Percentiles rank a stretch among this genome's conserved stretches.
These are phyloP conservation scores for Mallotus villosus DNA, from an alignment of 2,797 vertebrate species.

Conservation along the genomic window DNA sequence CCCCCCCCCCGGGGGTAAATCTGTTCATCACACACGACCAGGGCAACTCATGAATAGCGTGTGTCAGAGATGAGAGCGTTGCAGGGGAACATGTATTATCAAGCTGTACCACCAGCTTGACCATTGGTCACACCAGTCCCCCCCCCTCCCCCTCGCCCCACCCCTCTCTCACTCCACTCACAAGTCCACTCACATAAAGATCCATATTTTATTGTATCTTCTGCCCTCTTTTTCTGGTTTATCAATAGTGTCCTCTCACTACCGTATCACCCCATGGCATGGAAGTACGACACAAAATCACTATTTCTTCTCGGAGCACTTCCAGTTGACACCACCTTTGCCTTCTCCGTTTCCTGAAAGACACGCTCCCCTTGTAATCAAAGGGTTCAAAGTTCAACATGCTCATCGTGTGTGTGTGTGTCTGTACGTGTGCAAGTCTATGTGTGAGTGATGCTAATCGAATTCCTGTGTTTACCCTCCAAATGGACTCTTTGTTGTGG, in stretches of 20 bases:
- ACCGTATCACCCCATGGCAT: too few species aligned
- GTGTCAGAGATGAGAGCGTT: conserved; percentile 24
- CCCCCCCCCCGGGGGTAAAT: conserved; percentile 23
- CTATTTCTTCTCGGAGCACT: too few species aligned
- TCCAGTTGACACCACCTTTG: too few species aligned
- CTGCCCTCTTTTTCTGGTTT: too few species aligned
- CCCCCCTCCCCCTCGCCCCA: not conserved
- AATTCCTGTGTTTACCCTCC: conserved; percentile 3
- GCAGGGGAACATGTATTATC: conserved; percentile 12
- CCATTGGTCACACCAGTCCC: conserved; percentile 19
- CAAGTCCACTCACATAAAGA: too few species aligned
- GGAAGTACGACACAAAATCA: too few species aligned
- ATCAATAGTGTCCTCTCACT: too few species aligned
- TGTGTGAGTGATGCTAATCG: conserved; percentile 16
- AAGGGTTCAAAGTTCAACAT: too few species aligned
- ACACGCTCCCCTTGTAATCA: too few species aligned
- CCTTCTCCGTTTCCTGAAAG: too few species aligned
- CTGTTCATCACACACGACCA: conserved; percentile 29
- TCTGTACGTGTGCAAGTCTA: conserved; percentile 9
- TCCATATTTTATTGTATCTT: not conserved
- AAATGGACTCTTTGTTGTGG: conserved; percentile 48
- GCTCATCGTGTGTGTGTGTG: conserved; percentile 16
- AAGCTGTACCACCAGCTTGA: conserved; percentile 2
- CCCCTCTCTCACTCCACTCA: not conserved
- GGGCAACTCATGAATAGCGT: conserved; percentile 40